A percentile compares a stretch with the other conserved stretches of the same genome.
Conservation (phyloP, 2,797 vertebrate genomes). For the Bufotes viridis region DNA sequence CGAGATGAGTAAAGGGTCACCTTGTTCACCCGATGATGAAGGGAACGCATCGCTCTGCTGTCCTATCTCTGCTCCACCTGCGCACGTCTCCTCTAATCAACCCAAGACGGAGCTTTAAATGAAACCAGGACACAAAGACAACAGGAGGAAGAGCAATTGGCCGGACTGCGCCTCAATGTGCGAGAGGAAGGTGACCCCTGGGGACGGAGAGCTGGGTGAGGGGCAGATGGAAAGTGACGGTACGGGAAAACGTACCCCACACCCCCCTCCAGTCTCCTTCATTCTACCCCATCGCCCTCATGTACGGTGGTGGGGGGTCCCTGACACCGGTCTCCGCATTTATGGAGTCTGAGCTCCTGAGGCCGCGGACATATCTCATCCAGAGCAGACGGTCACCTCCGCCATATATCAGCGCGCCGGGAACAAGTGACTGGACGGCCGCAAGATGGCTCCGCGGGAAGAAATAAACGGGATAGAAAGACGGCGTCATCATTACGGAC, state of each 20-base stretch:
- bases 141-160: slow-evolving; percentile 7
- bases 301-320: not conserved
- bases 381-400: slow-evolving; percentile 11
- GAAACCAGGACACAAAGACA: not conserved
- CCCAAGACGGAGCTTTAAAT: slow-evolving; percentile 21
- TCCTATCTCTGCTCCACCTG: not conserved
- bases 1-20: not conserved
- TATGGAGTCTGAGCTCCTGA: not conserved
- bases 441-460: not conserved
- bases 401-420: not conserved
- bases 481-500: not conserved
- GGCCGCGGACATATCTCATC: slow-evolving; percentile 27
- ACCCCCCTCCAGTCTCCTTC: not conserved
- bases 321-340: not conserved
- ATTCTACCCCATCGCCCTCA: not conserved
- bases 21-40: not conserved
- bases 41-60: not conserved
- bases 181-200: not conserved
- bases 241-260: not conserved
- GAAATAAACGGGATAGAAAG: not conserved
- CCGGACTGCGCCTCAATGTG: not conserved
- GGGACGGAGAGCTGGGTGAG: slow-evolving; percentile 37
- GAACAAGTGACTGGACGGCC: not conserved
- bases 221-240: slow-evolving; percentile 52
- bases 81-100: slow-evolving; percentile 15